phyloP scores from a whole-genome alignment of 2,113 vertebrate genomes.

The Hystrix brachyura region DNA sequence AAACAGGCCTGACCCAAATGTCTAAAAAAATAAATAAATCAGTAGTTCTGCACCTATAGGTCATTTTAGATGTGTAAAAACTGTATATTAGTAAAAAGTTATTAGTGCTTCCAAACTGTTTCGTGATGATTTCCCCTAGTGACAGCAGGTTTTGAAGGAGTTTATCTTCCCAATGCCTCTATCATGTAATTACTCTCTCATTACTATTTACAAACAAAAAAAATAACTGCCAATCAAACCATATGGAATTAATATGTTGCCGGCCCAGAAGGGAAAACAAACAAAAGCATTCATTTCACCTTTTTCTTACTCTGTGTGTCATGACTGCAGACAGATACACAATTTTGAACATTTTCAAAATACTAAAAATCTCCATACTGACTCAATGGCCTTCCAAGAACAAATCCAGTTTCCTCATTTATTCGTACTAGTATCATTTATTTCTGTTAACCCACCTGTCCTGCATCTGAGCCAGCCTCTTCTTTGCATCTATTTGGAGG shows the following conservation, averaged over 20 bases:
- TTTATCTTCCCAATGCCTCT: background rate
- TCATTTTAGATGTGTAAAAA: background rate
- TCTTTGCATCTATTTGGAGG: background rate
- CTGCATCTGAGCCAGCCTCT: background rate
- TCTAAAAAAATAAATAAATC: background rate
- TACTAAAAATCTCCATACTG: constrained; percentile 9
- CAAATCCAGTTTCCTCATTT: background rate
- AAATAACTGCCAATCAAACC: background rate
- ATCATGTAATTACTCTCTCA: constrained; percentile 33
- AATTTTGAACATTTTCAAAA: constrained; percentile 49
- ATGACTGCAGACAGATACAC: background rate
- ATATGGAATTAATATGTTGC: background rate
- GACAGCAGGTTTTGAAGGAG: constrained; percentile 47
- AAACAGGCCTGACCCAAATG: background rate
- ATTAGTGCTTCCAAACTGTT: background rate
- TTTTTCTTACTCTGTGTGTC: background rate
- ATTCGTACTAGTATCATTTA: background rate
- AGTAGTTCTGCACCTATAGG: background rate
- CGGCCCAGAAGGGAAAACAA: background rate
- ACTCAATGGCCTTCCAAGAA: background rate
- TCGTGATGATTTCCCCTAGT: background rate
- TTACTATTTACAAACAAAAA: constrained; percentile 23
- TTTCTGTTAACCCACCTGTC: background rate
- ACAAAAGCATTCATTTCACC: background rate
- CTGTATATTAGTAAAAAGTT: background rate